These are phyloP conservation scores for Paracyclopina nana DNA, from an alignment of 1,140 invertebrate species.

Conservation along the genomic window DNA sequence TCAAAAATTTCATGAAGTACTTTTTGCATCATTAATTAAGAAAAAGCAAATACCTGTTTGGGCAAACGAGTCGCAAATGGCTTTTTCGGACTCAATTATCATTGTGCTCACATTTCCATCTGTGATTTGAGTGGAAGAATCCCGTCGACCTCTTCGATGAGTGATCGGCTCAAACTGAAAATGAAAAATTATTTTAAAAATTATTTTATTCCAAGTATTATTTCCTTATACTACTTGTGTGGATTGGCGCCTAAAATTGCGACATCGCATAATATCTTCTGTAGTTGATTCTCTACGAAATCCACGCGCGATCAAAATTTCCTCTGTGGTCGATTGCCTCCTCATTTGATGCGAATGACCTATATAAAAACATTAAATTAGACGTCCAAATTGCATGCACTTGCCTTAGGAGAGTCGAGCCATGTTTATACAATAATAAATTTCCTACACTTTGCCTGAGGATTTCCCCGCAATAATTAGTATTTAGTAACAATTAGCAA, in stretches of 20 bases:
- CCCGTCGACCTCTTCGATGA: constrained; percentile 49
- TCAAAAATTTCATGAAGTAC: no score
- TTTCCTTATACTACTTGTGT: constrained; percentile 25
- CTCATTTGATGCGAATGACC: constrained; percentile 27
- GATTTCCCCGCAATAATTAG: no score
- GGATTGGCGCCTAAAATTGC: constrained; percentile 50
- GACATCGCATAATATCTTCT: constrained; percentile 71
- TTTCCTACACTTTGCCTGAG: no score
- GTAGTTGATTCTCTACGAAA: constrained; percentile 71
- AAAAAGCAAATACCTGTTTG: no score
- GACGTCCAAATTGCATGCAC: no score
- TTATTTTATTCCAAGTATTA: not conserved
- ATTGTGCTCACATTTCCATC: constrained; percentile 77
- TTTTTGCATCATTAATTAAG: no score
- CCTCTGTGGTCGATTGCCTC: constrained; percentile 69
- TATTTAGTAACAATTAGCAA: no score
- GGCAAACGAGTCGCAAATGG: constrained; percentile 74
- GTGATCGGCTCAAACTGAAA: constrained; percentile 25
- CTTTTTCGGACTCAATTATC: constrained; percentile 75
- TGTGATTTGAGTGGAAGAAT: constrained; percentile 69
- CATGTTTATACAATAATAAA: no score
- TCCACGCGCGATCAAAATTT: constrained; percentile 62
- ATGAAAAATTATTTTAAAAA: not conserved
- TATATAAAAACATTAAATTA: no score
- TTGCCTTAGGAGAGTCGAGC: no score